Evolutionary conservation across 2,113 vertebrate genomes (phyloP), one percentile per base, ranked within the genome.

Genomic region (Cyprinodon tularosa): DNA sequence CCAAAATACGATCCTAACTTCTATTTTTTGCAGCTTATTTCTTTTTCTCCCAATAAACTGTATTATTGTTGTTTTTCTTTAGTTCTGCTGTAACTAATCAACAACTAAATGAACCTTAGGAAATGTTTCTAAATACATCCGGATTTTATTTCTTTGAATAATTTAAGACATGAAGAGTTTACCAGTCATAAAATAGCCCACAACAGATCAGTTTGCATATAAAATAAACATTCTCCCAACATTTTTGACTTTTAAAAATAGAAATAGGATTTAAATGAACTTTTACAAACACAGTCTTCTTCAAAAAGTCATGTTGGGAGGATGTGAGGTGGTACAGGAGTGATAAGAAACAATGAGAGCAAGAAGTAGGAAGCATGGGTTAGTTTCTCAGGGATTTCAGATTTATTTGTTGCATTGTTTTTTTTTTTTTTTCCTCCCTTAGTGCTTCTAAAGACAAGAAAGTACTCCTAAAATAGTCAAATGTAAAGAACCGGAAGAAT

Each of bases 341-440:
- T 83, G 71, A 69, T 66, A 80, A 53, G 69, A 84, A 80, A 75
- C 73, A 90, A 84, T 73, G 85, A 89, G 59, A 82, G 85, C 78
- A 84, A 85, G 38, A 82, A 83, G 86, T 89, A 82, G 82, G 83
- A 86, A 89, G 89, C 86, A 80, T 57, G 79, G 80, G 88, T 89
- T 82, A 92, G 90, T 90, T 91, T 76, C 90, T 91, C 73, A 84
- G 89, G 82, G 91, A 63, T 68, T 91, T 93, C 86, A 79, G 73
- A 91, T 94, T 94, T 94, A 93, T 94, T 94, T 86, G 93, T 95
- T 90, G 92, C 84, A 92, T 92, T 66, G 72, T 66, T 93, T 93
- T 90, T 87, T 88, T 17, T 29, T 29, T 29, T 29, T 82, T 71
- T 87, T 74, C 14, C 6, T 20, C 73, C 85, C 76, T 90, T 86